A percentile compares a stretch with the other conserved stretches of the same genome.
Conservation (phyloP, 1,140 invertebrate species). For the Teleogryllus occipitalis region DNA sequence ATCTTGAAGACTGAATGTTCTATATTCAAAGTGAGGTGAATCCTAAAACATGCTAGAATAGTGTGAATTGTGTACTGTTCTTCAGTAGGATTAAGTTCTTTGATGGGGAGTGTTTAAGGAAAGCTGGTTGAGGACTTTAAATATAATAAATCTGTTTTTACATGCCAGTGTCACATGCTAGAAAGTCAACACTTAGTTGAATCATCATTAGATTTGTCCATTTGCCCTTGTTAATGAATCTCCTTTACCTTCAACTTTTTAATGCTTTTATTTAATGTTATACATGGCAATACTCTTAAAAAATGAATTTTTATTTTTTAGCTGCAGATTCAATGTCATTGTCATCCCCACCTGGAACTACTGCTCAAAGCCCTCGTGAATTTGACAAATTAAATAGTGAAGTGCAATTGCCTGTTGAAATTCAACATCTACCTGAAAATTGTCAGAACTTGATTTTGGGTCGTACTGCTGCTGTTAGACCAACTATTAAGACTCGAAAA, state of each 20-base stretch:
- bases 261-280: background rate
- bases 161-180: no score
- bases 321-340: conserved; percentile 20
- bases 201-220: no score
- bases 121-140: no score
- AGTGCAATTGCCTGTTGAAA: conserved; percentile 33
- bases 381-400: conserved; percentile 17
- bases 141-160: no score
- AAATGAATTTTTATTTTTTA: background rate
- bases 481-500: conserved; percentile 44
- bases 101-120: no score
- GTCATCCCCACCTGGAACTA: conserved; percentile 28
- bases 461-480: conserved; percentile 38
- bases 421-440: conserved; percentile 44
- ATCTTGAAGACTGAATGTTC: no score
- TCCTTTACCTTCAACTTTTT: background rate
- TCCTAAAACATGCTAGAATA: no score
- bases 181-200: no score
- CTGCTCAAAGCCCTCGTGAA: conserved; percentile 24
- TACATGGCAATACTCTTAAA: background rate
- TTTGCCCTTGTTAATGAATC: no score
- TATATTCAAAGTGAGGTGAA: no score
- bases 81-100: no score
- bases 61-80: no score
- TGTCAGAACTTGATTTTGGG: conserved; percentile 47